These are phyloP conservation scores for Diplodus sargus DNA, from an alignment of 2,797 vertebrate genomes.

Conservation along the genomic window DNA sequence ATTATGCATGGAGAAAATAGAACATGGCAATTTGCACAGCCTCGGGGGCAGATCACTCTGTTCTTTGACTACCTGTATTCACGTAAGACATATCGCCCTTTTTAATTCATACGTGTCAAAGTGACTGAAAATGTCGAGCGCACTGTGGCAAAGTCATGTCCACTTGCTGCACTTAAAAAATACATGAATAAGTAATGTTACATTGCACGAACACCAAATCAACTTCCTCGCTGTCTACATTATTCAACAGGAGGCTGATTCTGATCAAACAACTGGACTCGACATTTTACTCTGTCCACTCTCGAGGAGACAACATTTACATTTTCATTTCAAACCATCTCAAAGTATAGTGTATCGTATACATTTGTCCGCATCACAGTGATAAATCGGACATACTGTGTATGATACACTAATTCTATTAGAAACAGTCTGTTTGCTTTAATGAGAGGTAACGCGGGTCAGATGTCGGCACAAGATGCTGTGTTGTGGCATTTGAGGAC, in stretches of 20 bases:
- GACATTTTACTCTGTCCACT: neutral
- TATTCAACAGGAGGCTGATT: slow-evolving; percentile 2
- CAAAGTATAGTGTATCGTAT: neutral
- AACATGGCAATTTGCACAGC: slow-evolving; percentile 37
- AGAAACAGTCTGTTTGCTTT: neutral
- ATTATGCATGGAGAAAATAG: slow-evolving; percentile 32
- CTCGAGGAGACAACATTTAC: neutral
- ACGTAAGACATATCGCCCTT: neutral
- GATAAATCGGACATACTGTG: neutral
- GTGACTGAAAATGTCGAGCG: slow-evolving; percentile 19
- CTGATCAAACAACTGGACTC: neutral
- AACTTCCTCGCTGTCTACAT: neutral
- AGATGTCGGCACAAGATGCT: neutral
- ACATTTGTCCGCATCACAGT: neutral
- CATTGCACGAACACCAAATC: neutral
- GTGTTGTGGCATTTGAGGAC: neutral
- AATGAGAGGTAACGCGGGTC: neutral
- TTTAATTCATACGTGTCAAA: slow-evolving; percentile 24
- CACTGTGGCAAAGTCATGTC: slow-evolving; percentile 9
- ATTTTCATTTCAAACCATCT: slow-evolving; percentile 8
- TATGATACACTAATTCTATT: neutral
- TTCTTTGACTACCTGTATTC: slow-evolving; percentile 15
- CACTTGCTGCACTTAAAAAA: slow-evolving; percentile 20
- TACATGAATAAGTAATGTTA: slow-evolving; percentile 20
- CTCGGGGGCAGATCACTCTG: slow-evolving; percentile 14